Evolutionary conservation across 2,888 invertebrate species (phyloP).

Genomic region (Drosophila paramelanica): DNA sequence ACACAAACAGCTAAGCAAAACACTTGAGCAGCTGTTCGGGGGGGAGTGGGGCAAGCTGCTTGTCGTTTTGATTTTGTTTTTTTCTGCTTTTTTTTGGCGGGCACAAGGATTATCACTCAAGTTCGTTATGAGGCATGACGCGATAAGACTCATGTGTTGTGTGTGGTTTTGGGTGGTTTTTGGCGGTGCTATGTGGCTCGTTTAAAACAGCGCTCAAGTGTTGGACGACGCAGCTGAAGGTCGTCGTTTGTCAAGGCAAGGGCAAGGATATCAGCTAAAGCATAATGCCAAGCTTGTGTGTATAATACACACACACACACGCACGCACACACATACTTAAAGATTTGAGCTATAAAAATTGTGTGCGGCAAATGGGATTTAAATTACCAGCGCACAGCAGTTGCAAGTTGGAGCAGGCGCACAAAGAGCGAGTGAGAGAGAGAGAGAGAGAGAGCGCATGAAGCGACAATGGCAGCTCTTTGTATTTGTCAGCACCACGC

Average conservation of each 20-base stretch:
- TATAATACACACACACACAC: slow-evolving; percentile 6
- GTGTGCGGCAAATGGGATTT: slow-evolving; percentile 69
- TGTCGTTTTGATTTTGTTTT: slow-evolving; percentile 55
- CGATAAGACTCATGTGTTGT: slow-evolving; percentile 56
- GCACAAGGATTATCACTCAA: slow-evolving; percentile 75
- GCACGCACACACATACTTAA: slow-evolving; percentile 7
- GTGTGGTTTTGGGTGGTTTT: slow-evolving; percentile 25
- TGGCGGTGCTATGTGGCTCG: slow-evolving; percentile 17
- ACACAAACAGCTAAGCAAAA: slow-evolving; percentile 18
- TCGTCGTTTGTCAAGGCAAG: slow-evolving; percentile 61
- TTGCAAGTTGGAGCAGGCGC: slow-evolving; percentile 69
- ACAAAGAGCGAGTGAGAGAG: slow-evolving; percentile 20
- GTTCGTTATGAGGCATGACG: slow-evolving; percentile 69
- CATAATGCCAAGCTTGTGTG: slow-evolving; percentile 42
- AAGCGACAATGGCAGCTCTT: slow-evolving; percentile 26
- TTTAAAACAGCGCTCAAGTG: slow-evolving; percentile 37
- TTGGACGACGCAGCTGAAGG: slow-evolving; percentile 60
- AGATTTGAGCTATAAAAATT: slow-evolving; percentile 59
- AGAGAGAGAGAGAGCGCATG: neutral
- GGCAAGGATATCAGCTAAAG: slow-evolving; percentile 58
- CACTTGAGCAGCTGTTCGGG: slow-evolving; percentile 11
- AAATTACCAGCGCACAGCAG: slow-evolving; percentile 66
- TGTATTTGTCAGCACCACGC: slow-evolving; percentile 52
- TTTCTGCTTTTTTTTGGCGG: slow-evolving; percentile 33
- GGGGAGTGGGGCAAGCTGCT: slow-evolving; percentile 28